Conservation (phyloP, 92 coral and sea anemone genomes). For the Palythoa grandis region DNA sequence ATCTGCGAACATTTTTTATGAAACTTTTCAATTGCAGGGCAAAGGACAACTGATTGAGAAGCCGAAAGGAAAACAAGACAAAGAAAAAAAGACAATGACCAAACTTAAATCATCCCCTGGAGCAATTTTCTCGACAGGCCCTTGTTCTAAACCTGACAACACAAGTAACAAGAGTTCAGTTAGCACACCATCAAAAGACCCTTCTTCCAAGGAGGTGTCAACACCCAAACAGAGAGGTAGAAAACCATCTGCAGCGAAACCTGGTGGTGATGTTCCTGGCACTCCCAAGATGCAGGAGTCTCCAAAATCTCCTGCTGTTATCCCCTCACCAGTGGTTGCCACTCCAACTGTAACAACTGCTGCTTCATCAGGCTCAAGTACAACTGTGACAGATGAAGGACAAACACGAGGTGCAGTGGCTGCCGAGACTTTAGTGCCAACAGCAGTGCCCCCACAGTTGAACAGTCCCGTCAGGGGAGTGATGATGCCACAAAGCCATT, state of each 20-base stretch:
- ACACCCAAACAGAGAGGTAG: constrained; percentile 87
- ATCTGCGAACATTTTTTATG: too few species aligned
- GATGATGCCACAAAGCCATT: constrained; percentile 2
- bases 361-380: constrained; percentile 47
- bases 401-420: constrained; percentile 43
- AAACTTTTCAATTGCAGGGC: background rate
- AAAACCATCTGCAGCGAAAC: constrained; percentile 81
- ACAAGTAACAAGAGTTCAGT: constrained; percentile 38
- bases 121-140: constrained; percentile 48
- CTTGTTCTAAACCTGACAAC: constrained; percentile 61
- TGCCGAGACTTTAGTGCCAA: constrained; percentile 1
- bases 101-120: constrained; percentile 77
- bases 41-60: constrained; percentile 27
- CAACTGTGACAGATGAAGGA: constrained; percentile 38
- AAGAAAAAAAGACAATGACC: constrained; percentile 60
- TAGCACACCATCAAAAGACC: constrained; percentile 20
- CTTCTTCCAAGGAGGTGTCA: constrained; percentile 24
- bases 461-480: background rate
- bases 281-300: constrained; percentile 47
- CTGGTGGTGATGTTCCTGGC: constrained; percentile 45
- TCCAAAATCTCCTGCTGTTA: constrained; percentile 40
- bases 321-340: constrained; percentile 36
- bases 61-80: constrained; percentile 41
- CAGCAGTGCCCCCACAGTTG: background rate
- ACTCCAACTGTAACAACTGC: constrained; percentile 45